Conservation (phyloP, 1,140 invertebrate species). For the Varroa destructor region DNA sequence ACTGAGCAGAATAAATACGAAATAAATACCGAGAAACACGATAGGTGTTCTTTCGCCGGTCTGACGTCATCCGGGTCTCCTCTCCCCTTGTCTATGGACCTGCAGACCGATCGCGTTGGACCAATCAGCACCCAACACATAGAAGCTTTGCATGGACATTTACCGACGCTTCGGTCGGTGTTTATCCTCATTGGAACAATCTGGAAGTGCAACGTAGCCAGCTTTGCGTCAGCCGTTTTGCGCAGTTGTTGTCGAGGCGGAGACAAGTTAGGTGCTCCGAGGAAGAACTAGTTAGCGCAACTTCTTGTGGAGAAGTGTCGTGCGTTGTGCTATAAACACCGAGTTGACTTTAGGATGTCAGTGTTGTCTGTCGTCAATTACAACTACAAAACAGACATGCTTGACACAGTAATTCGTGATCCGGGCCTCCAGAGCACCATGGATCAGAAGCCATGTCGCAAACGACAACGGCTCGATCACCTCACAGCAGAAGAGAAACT, state of each 20-base stretch:
- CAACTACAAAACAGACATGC: conserved; percentile 7
- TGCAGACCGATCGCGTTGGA: too few species aligned
- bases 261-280: background rate
- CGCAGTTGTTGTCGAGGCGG: too few species aligned
- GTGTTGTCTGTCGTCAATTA: background rate
- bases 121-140: conserved; percentile 27
- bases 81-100: background rate
- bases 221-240: conserved; percentile 6
- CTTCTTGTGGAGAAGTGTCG: background rate
- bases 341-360: too few species aligned
- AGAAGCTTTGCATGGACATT: background rate
- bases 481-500: conserved; percentile 18
- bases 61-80: background rate
- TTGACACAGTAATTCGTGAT: background rate
- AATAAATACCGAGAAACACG: background rate
- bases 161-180: background rate
- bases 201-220: conserved; percentile 16
- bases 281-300: background rate
- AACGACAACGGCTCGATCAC: conserved; percentile 14
- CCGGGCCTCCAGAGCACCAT: background rate
- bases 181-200: conserved; percentile 10
- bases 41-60: background rate
- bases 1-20: too few species aligned
- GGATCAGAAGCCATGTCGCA: background rate
- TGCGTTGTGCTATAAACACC: too few species aligned